Percentiles rank a stretch among this genome's conserved stretches.
Conservation (phyloP, 2,888 invertebrate genomes). For the Tetragonula carbonaria region DNA sequence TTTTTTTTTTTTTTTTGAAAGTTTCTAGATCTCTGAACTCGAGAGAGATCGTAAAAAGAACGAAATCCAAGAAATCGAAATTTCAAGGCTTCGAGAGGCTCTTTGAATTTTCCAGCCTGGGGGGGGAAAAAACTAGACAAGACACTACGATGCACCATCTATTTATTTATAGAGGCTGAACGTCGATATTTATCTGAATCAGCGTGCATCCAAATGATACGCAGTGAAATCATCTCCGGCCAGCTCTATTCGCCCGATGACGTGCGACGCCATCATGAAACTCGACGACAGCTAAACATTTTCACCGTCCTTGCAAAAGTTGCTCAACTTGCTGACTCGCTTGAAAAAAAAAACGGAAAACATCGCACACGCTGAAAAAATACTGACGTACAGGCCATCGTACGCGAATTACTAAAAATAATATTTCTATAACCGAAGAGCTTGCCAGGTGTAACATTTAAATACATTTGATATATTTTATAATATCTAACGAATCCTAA, state of each 20-base stretch:
- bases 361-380: background rate
- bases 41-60: no score
- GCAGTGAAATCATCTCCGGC: constrained; percentile 20
- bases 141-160: background rate
- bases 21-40: background rate
- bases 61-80: no score
- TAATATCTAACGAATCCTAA: no score
- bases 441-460: no score
- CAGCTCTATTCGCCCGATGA: background rate
- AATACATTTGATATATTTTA: no score
- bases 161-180: constrained; percentile 32
- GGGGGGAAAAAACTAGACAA: background rate
- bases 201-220: constrained; percentile 12
- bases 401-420: no score
- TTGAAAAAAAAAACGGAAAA: background rate
- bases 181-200: constrained; percentile 41
- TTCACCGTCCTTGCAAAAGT: constrained; percentile 15
- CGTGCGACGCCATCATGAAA: background rate
- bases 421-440: no score
- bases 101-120: no score
- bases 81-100: no score
- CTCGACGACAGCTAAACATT: constrained; percentile 4
- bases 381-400: no score
- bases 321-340: background rate
- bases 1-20: background rate